A percentile compares a stretch with the other conserved stretches of the same genome.
Evolutionary conservation across 2,797 vertebrate genomes (phyloP).

Genomic region (Dendrocincla fuliginosa): DNA sequence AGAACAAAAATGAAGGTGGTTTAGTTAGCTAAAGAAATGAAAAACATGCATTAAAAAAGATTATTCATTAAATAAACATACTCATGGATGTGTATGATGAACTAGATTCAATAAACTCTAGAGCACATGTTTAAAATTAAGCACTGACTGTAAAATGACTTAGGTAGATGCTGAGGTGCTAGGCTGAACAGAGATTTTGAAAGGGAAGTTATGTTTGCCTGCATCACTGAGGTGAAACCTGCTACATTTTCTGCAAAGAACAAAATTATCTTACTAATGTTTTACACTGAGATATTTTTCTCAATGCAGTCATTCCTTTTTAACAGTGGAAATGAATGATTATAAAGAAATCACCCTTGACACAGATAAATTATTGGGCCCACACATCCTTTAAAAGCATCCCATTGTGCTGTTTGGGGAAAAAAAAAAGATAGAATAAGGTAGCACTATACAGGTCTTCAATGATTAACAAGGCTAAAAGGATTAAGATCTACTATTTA

Average conservation of each 20-base stretch:
- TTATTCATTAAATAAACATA: background rate
- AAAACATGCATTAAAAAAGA: background rate
- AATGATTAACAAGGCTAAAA: constrained; percentile 22
- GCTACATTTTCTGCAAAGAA: background rate
- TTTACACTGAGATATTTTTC: background rate
- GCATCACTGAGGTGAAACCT: background rate
- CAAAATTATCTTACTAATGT: background rate
- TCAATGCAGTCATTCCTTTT: background rate
- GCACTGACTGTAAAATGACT: background rate
- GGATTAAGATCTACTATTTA: constrained; percentile 17
- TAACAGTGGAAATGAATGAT: background rate
- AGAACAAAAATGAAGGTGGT: background rate
- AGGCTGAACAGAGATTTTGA: background rate
- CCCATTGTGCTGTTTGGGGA: background rate
- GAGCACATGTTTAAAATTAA: background rate
- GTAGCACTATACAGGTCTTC: background rate
- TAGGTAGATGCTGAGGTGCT: background rate
- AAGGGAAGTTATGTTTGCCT: background rate
- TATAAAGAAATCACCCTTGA: background rate
- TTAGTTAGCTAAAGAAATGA: background rate
- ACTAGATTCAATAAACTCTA: background rate
- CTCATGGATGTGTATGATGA: background rate
- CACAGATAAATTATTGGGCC: background rate
- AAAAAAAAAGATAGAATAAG: background rate
- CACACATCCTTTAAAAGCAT: background rate